phyloP scores from a whole-genome alignment of 2,888 invertebrate genomes.

The Dichetophora obliterata region DNA sequence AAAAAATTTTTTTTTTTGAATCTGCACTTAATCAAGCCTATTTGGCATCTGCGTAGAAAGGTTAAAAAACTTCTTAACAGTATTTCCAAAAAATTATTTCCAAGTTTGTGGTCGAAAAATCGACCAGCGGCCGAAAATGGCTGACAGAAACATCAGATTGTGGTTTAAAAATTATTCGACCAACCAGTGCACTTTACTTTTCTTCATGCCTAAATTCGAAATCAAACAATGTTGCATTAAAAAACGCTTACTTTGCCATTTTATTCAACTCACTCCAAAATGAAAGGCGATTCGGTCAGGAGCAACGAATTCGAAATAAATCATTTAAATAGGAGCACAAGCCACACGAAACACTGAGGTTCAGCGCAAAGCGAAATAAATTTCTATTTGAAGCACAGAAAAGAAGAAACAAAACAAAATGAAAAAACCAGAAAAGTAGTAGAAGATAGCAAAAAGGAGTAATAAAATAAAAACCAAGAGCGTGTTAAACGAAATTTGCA shows the following conservation, averaged over 20 bases:
- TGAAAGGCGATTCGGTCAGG: no score
- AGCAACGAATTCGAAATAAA: neutral
- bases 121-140: no score
- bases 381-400: neutral
- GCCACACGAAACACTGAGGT: neutral
- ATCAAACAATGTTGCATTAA: neutral
- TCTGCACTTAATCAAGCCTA: no score
- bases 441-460: neutral
- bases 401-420: neutral
- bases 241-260: neutral
- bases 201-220: neutral
- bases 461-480: neutral
- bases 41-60: no score
- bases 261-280: neutral
- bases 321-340: neutral
- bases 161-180: no score
- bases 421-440: neutral
- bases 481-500: constrained; percentile 1
- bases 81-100: no score
- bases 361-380: neutral
- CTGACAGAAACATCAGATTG: no score
- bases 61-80: no score
- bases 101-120: no score
- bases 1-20: no score
- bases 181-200: neutral